Conservation (phyloP, 2,113 vertebrate genomes). For the Sus scrofa region T2T-Sscrofa CM000816.6:51672501-51673000, state of each 20-base stretch:
- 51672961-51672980: neutral
- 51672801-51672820: slow-evolving; percentile 17
- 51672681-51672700: neutral
- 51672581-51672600: slow-evolving; percentile 25
- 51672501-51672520: neutral
- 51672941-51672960: slow-evolving; percentile 2
- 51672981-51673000: neutral
- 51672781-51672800: neutral
- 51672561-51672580: neutral
- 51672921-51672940: slow-evolving; percentile 12
- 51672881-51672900: slow-evolving; percentile 13
- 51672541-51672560: neutral
- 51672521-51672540: neutral
- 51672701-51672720: neutral
- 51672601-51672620: neutral
- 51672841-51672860: slow-evolving; percentile 42
- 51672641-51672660: neutral
- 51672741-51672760: neutral
- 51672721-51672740: neutral
- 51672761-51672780: neutral
- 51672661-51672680: neutral
- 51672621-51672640: neutral
- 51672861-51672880: neutral
- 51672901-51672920: slow-evolving; percentile 36
- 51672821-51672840: neutral